These are phyloP conservation scores for Myripristis jacobus DNA, from an alignment of 2,797 vertebrate genomes.

Conservation along the genomic window DNA sequence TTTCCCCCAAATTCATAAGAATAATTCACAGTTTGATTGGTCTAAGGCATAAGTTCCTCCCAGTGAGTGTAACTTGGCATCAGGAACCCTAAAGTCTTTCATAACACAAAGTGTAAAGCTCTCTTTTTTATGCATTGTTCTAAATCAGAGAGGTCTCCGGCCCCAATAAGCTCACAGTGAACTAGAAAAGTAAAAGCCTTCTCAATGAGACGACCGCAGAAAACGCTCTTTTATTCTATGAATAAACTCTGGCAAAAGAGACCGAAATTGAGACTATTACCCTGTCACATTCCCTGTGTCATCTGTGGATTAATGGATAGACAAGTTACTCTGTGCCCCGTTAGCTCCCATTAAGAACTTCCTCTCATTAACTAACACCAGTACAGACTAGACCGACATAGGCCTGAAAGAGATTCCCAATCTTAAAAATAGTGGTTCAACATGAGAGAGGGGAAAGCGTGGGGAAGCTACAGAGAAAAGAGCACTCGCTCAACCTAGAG, in stretches of 20 bases:
- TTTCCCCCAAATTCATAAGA: conserved; percentile 24
- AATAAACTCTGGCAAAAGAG: conserved; percentile 19
- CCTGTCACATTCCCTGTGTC: conserved; percentile 41
- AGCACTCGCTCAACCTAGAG: conserved; percentile 57
- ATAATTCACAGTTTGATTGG: conserved; percentile 82
- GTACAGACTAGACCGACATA: conserved; percentile 50
- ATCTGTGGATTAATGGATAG: conserved; percentile 39
- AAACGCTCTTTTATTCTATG: conserved; percentile 20
- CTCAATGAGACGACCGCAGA: conserved; percentile 18
- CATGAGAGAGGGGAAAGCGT: conserved; percentile 48
- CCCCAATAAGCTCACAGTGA: conserved; percentile 14
- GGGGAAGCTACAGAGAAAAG: conserved; percentile 54
- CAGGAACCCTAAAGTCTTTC: conserved; percentile 24
- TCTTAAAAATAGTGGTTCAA: conserved; percentile 75
- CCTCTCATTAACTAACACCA: conserved; percentile 56
- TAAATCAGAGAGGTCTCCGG: conserved; percentile 33
- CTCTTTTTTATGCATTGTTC: conserved; percentile 25
- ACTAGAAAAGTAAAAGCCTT: conserved; percentile 27
- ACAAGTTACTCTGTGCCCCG: conserved; percentile 21
- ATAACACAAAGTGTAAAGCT: conserved; percentile 62
- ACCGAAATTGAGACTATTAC: conserved; percentile 1
- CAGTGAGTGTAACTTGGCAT: conserved; percentile 49
- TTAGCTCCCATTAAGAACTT: conserved; percentile 43
- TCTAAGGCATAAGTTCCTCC: conserved; percentile 63
- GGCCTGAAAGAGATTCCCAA: conserved; percentile 57